Percentiles rank a stretch among this genome's conserved stretches.
Conservation (phyloP, 2,888 invertebrate genomes). For the Amiota mariae region DNA sequence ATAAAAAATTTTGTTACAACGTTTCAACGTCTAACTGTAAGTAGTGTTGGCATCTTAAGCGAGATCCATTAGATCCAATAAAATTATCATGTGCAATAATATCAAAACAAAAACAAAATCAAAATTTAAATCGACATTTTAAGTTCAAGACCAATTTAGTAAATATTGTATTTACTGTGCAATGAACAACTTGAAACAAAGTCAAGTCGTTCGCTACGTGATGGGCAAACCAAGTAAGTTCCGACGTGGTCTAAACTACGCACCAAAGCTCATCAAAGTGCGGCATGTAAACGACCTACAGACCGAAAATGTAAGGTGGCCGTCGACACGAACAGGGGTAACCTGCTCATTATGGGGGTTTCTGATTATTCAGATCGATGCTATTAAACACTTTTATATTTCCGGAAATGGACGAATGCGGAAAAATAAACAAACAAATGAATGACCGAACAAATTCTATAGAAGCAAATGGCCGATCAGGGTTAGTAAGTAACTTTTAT, state of each 20-base stretch:
- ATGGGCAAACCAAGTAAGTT: constrained; percentile 46
- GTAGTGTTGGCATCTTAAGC: constrained; percentile 16
- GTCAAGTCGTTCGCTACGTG: constrained; percentile 64
- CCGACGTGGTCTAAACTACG: background rate
- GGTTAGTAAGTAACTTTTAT: constrained; percentile 61
- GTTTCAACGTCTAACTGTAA: constrained; percentile 12
- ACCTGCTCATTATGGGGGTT: constrained; percentile 57
- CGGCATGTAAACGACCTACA: constrained; percentile 36
- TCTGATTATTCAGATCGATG: background rate
- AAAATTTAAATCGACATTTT: background rate
- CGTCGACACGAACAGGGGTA: constrained; percentile 53
- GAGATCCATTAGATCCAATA: constrained; percentile 12
- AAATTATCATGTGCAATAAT: constrained; percentile 17
- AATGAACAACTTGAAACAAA: constrained; percentile 52
- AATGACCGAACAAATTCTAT: constrained; percentile 31
- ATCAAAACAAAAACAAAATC: background rate
- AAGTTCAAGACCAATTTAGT: background rate
- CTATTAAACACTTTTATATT: constrained; percentile 52
- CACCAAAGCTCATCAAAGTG: background rate
- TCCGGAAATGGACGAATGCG: constrained; percentile 55
- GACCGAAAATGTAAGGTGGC: constrained; percentile 48
- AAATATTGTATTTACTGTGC: background rate
- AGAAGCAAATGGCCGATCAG: constrained; percentile 54
- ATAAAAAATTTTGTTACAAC: constrained; percentile 16
- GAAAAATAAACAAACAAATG: constrained; percentile 46